These are phyloP conservation scores for Parochlus steinenii DNA, from an alignment of 2,888 invertebrate species.

Conservation along the genomic window DNA sequence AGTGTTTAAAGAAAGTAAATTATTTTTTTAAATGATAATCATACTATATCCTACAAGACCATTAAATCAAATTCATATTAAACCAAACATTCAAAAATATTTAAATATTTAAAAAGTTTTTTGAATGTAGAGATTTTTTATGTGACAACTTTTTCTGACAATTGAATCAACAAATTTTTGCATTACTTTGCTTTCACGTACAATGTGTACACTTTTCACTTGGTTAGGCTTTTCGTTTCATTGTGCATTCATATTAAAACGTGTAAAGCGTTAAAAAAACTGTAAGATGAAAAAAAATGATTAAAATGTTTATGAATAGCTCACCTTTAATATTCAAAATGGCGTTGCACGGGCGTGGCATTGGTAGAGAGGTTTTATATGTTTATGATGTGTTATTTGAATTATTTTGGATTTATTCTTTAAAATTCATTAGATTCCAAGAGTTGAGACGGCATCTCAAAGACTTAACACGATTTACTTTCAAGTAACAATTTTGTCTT, in stretches of 20 bases:
- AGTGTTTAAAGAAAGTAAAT: too few relatives aligned
- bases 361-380: too few relatives aligned
- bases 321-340: slow-evolving; percentile 14
- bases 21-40: too few relatives aligned
- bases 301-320: slow-evolving; percentile 13
- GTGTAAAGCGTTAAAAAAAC: not conserved
- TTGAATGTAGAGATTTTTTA: too few relatives aligned
- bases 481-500: not conserved
- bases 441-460: not conserved
- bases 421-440: slow-evolving; percentile 2
- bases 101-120: too few relatives aligned
- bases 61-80: too few relatives aligned
- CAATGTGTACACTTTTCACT: not conserved
- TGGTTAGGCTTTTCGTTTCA: not conserved
- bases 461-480: not conserved
- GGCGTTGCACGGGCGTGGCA: slow-evolving; percentile 12
- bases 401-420: not conserved
- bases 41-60: too few relatives aligned
- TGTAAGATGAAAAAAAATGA: slow-evolving; percentile 7
- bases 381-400: too few relatives aligned
- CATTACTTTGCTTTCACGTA: not conserved
- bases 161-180: not conserved
- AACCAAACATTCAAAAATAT: too few relatives aligned
- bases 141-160: not conserved
- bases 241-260: slow-evolving; percentile 1